Evolutionary conservation across 2,797 vertebrate genomes (phyloP).

Genomic region (Paratrypauchen microcephalus): DNA sequence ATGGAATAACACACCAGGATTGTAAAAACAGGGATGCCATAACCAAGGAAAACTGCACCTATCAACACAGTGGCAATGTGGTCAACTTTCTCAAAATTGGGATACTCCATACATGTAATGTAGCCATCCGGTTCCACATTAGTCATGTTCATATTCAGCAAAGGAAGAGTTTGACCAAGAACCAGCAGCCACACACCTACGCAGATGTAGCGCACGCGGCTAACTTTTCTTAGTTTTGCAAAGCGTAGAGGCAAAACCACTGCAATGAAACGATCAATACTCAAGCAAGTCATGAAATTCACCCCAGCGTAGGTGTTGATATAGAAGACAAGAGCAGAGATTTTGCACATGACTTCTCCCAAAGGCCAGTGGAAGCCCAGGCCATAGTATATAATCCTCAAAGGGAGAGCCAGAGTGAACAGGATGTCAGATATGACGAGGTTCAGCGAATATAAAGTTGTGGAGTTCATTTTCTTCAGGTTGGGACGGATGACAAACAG

Average conservation of each 20-base stretch:
- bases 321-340: slow-evolving; percentile 88
- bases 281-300: slow-evolving; percentile 97
- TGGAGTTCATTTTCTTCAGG: slow-evolving; percentile 95
- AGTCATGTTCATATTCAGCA: slow-evolving; percentile 83
- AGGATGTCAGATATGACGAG: slow-evolving; percentile 93
- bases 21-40: slow-evolving; percentile 81
- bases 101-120: slow-evolving; percentile 96
- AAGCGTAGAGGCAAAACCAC: slow-evolving; percentile 90
- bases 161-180: slow-evolving; percentile 87
- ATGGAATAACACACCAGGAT: slow-evolving; percentile 90
- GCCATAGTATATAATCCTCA: slow-evolving; percentile 88
- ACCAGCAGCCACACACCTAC: slow-evolving; percentile 87
- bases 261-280: slow-evolving; percentile 91
- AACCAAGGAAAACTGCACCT: slow-evolving; percentile 87
- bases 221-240: slow-evolving; percentile 81
- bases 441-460: slow-evolving; percentile 93
- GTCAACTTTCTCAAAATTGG: slow-evolving; percentile 85
- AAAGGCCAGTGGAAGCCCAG: slow-evolving; percentile 91
- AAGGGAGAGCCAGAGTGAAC: slow-evolving; percentile 86
- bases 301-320: slow-evolving; percentile 95
- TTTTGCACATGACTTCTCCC: slow-evolving; percentile 82
- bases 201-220: slow-evolving; percentile 85
- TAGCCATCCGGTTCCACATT: slow-evolving; percentile 53
- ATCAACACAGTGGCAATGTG: slow-evolving; percentile 86
- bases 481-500: slow-evolving; percentile 89